Conservation (phyloP, 2,797 vertebrate species). For the Xyrichtys novacula region DNA sequence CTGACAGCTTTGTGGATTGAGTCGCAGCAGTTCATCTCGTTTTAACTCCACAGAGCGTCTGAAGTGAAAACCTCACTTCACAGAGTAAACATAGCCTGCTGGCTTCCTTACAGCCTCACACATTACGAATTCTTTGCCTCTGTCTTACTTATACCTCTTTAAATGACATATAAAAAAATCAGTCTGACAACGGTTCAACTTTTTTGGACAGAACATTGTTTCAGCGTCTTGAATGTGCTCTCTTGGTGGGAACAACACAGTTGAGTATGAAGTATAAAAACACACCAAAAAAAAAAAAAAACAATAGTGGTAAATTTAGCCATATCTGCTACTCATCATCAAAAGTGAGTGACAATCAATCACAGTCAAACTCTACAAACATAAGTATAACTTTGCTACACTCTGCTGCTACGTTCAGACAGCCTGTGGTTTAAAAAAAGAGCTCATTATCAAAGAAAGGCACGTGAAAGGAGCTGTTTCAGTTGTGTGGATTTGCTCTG, state of each 20-base stretch:
- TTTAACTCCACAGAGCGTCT: conserved; percentile 21
- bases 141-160: conserved; percentile 9
- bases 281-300: conserved; percentile 35
- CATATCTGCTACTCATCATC: conserved; percentile 19
- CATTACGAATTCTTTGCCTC: conserved; percentile 12
- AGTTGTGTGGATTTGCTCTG: conserved; percentile 41
- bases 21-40: conserved; percentile 11
- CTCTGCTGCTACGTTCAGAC: conserved; percentile 38
- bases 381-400: conserved; percentile 46
- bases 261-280: conserved; percentile 27
- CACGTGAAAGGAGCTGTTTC: conserved; percentile 69
- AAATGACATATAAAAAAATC: conserved; percentile 23
- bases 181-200: conserved; percentile 9
- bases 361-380: conserved; percentile 60
- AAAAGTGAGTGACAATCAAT: conserved; percentile 24
- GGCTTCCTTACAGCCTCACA: conserved; percentile 13
- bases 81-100: conserved; percentile 42
- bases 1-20: conserved; percentile 42
- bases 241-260: conserved; percentile 34
- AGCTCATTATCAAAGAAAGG: conserved; percentile 72
- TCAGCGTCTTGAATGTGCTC: too few species aligned
- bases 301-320: conserved; percentile 30
- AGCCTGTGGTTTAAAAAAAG: conserved; percentile 40
- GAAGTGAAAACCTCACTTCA: conserved; percentile 2
- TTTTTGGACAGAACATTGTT: conserved; percentile 13